phyloP scores from a whole-genome alignment of 2,888 invertebrate species.

The Metalampra italica region DNA sequence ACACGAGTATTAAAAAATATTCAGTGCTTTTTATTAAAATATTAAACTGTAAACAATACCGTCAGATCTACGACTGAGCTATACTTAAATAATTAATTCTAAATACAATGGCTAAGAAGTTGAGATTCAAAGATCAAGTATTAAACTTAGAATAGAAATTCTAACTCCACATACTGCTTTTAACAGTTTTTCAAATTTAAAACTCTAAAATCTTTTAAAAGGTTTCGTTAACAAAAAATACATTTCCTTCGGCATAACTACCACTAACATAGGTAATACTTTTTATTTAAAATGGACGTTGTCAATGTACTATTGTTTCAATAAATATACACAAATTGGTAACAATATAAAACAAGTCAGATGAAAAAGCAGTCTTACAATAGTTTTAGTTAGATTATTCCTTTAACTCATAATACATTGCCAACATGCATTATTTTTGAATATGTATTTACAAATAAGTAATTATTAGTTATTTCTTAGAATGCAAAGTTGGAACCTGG shows the following conservation, averaged over 20 bases:
- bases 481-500: not conserved
- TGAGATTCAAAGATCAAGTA: conserved; percentile 23
- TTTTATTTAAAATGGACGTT: conserved; percentile 47
- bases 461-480: not conserved
- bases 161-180: too few species aligned
- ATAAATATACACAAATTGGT: conserved; percentile 9
- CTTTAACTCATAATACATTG: conserved; percentile 42
- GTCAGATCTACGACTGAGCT: not conserved
- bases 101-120: conserved; percentile 40
- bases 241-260: too few species aligned
- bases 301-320: conserved; percentile 44
- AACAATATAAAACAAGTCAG: conserved; percentile 7
- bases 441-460: conserved; percentile 23
- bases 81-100: conserved; percentile 1
- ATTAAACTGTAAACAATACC: too few species aligned
- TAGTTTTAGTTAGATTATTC: not conserved
- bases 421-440: conserved; percentile 50
- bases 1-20: not conserved
- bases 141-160: too few species aligned
- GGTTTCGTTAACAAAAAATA: too few species aligned
- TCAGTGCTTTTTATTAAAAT: not conserved
- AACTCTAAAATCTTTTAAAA: too few species aligned
- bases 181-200: too few species aligned
- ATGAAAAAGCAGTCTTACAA: conserved; percentile 6
- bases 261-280: not conserved